Evolutionary conservation across 2,888 invertebrate genomes (phyloP).

Genomic region (Drosophila sordidula): DNA sequence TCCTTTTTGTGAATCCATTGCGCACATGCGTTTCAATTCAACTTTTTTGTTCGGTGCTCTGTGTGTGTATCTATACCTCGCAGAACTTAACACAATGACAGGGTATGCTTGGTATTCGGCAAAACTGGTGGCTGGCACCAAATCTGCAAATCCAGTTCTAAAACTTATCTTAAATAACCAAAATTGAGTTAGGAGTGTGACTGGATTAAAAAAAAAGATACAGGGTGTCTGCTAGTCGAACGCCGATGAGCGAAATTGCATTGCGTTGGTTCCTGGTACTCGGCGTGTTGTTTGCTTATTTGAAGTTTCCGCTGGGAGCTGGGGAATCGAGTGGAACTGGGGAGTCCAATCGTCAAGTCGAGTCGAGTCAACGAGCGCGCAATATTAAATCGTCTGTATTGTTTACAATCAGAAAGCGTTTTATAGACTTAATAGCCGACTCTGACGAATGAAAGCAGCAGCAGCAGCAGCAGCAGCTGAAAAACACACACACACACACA

Average conservation of each 20-base stretch:
- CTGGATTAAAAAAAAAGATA: too few species aligned
- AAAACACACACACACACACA: background rate
- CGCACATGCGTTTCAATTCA: slow-evolving; percentile 78
- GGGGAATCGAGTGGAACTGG: slow-evolving; percentile 43
- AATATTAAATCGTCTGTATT: slow-evolving; percentile 80
- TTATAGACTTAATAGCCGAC: slow-evolving; percentile 71
- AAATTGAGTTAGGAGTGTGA: too few species aligned
- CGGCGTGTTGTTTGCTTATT: slow-evolving; percentile 64
- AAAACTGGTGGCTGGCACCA: too few species aligned
- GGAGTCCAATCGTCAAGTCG: slow-evolving; percentile 47
- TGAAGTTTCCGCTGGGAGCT: slow-evolving; percentile 61
- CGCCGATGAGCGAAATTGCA: background rate
- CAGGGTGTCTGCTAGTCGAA: slow-evolving; percentile 10
- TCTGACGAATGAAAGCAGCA: slow-evolving; percentile 41
- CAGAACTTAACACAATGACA: background rate
- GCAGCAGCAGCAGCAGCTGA: too few species aligned
- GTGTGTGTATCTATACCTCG: slow-evolving; percentile 8
- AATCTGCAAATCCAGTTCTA: too few species aligned
- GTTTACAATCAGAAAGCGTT: slow-evolving; percentile 79
- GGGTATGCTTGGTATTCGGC: background rate
- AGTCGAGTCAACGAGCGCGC: slow-evolving; percentile 64
- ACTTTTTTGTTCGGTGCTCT: slow-evolving; percentile 47
- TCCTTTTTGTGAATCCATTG: slow-evolving; percentile 50
- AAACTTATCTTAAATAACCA: too few species aligned
- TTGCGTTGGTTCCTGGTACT: slow-evolving; percentile 60